A percentile compares a stretch with the other conserved stretches of the same genome.
phyloP scores from a whole-genome alignment of 2,113 vertebrate species.

The Condylura cristata region DNA sequence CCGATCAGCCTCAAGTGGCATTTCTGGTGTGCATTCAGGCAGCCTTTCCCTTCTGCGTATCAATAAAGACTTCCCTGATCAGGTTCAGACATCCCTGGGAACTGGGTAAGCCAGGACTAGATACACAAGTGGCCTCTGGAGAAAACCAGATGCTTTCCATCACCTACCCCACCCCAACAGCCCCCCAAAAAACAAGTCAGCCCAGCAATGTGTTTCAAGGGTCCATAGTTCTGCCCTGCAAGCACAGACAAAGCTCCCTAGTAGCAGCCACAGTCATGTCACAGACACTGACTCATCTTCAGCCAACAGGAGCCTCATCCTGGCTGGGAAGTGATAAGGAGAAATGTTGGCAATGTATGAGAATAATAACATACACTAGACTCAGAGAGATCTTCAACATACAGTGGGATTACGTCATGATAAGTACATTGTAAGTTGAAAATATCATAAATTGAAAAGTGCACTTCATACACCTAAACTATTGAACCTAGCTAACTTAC shows the following conservation, averaged over 20 bases:
- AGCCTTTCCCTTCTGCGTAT: not conserved
- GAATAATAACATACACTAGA: too few relatives aligned
- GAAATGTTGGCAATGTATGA: not conserved
- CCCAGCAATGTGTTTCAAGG: rapidly evolving
- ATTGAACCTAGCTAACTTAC: not conserved
- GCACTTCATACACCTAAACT: not conserved
- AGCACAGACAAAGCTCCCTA: not conserved
- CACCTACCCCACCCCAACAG: too few relatives aligned
- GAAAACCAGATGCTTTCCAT: too few relatives aligned
- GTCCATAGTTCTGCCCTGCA: not conserved
- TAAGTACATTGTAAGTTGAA: not conserved
- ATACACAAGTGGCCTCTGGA: not conserved
- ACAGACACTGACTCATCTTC: not conserved
- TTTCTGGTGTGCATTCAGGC: not conserved
- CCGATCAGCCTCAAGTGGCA: not conserved
- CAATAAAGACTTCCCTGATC: not conserved
- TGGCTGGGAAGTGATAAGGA: not conserved
- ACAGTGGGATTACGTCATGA: not conserved
- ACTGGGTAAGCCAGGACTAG: not conserved
- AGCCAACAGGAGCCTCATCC: not conserved
- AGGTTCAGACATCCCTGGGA: not conserved
- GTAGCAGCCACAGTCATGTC: rapidly evolving
- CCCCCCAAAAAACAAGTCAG: not conserved
- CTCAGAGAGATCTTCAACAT: not conserved
- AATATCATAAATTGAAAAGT: not conserved